Evolutionary conservation across 2,888 invertebrate species (phyloP), one percentile per base, ranked within the genome.

Genomic region (Agrochola circellaris): DNA sequence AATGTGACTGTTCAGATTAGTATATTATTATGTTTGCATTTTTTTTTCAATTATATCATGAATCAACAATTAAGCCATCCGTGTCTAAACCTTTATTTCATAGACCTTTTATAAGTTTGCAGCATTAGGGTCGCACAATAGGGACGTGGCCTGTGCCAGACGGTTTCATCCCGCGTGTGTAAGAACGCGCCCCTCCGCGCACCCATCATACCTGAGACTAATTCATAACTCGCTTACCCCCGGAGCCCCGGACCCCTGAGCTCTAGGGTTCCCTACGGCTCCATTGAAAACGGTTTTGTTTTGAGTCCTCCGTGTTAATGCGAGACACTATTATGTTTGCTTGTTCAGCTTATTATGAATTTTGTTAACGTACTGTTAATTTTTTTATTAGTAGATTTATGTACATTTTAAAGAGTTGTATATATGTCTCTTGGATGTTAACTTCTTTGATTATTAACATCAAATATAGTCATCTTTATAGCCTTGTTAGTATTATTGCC

Each of bases 191-290:
- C 87, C 73, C 77, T 81, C 80, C 73, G 75, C 83, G 85, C 86
- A 87, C 86, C 88, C 87, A 88, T 79, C 81, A 70, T 79, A 88
- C 88, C 88, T 88, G 88, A 86, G 87, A 87, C 89, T 88, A 87
- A 89, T 89, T 89, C 89, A 89, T 88, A 84, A 78, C 75, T 82
- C 84, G 78, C 78, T 82, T 83, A 82, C 87, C 82, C 86, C 81
- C 83, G 75, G 69, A 67, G 77, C 67, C 78, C 81, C 83, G 75
- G 69, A 65, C 74, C 73, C 76, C 65, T 78, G 60, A 51, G 68
- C 82, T 73, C 67, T 70, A 81, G 79, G 76, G 85, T 67, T 85
- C 87, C 88, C 85, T 65, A 74, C 79, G 75, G 82, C 82, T 87
- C 78, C 71, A 84, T 84, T 79, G 73, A 84, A 78, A 82, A 71